These are phyloP conservation scores for Calliphora vomitoria DNA, from an alignment of 2,888 invertebrate genomes.

Conservation along the genomic window DNA sequence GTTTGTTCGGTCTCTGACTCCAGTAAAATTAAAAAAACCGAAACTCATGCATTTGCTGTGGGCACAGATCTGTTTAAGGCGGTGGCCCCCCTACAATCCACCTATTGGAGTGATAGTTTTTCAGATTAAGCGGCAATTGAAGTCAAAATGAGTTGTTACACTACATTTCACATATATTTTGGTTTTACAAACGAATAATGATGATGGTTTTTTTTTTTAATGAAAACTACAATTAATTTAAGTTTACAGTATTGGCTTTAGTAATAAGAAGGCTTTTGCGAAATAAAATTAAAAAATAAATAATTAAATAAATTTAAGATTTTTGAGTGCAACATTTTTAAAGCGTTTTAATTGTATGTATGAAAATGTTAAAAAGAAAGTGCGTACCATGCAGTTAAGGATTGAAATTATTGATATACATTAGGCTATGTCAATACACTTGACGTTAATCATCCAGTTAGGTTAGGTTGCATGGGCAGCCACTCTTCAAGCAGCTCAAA, in stretches of 20 bases:
- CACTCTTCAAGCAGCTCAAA: no score
- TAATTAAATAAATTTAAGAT: constrained; percentile 38
- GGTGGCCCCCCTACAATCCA: constrained; percentile 85
- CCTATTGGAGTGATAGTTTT: constrained; percentile 85
- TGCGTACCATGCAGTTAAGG: no score
- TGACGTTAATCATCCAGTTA: no score
- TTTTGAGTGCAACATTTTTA: constrained; percentile 17
- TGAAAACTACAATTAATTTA: constrained; percentile 47
- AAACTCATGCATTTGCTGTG: constrained; percentile 77
- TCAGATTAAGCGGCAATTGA: constrained; percentile 81
- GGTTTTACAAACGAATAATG: constrained; percentile 33
- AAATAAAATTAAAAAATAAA: constrained; percentile 35
- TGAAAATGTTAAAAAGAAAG: no score
- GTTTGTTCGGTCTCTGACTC: constrained; percentile 76
- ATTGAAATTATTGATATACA: no score
- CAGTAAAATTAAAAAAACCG: constrained; percentile 72
- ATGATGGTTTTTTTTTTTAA: constrained; percentile 25
- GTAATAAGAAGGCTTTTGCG: constrained; percentile 45
- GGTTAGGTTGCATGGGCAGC: no score
- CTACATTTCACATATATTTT: neutral
- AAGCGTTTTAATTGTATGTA: neutral
- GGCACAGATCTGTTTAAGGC: constrained; percentile 85
- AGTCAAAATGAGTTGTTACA: neutral
- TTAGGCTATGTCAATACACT: no score
- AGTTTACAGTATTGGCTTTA: constrained; percentile 58